These are phyloP conservation scores for Paragorgia papillata DNA, from an alignment of 92 coral and sea anemone species.

Conservation along the genomic window DNA sequence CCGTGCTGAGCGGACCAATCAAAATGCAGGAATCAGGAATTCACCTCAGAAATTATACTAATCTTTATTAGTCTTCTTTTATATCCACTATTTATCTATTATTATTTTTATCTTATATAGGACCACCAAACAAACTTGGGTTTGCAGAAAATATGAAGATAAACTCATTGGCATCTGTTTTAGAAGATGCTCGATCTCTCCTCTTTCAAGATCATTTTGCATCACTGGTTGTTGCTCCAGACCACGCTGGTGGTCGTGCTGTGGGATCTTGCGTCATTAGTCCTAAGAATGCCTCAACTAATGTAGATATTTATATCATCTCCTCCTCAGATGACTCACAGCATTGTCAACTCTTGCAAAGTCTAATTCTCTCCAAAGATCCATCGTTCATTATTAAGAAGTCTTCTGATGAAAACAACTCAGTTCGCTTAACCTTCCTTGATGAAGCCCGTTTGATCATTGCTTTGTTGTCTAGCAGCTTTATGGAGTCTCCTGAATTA, in stretches of 20 bases:
- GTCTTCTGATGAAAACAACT: conserved; percentile 45
- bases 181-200: conserved; percentile 32
- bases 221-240: conserved; percentile 3
- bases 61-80: too few relatives aligned
- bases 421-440: conserved; percentile 66
- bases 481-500: conserved; percentile 64
- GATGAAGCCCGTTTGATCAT: conserved; percentile 81
- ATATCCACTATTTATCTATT: too few relatives aligned
- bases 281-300: background rate
- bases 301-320: conserved; percentile 17
- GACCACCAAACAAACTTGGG: background rate
- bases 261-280: background rate
- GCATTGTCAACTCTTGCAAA: conserved; percentile 4
- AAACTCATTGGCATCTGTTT: background rate
- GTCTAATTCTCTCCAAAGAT: conserved; percentile 5
- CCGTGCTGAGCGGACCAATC: too few relatives aligned
- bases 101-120: background rate
- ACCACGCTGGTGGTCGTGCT: background rate
- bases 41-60: too few relatives aligned
- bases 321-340: conserved; percentile 19
- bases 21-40: too few relatives aligned
- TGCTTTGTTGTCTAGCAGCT: conserved; percentile 71
- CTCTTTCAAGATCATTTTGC: conserved; percentile 17
- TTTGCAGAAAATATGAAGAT: background rate
- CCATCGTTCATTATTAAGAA: conserved; percentile 3